Conservation (phyloP, 2,888 invertebrate species). For the Platerodrilus igneus region DNA sequence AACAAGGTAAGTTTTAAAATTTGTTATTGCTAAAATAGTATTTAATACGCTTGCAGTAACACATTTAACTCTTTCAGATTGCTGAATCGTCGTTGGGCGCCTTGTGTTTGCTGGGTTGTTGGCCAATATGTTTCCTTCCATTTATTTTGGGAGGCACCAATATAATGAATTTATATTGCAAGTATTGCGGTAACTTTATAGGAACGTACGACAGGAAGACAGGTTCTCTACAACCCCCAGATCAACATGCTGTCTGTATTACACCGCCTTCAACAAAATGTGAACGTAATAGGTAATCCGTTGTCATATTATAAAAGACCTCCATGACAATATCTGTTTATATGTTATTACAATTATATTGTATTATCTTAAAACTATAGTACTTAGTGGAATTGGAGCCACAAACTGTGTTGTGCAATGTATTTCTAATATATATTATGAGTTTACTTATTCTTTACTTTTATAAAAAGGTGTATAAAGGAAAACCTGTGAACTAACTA, state of each 20-base stretch:
- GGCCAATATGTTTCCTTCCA: conserved; percentile 45
- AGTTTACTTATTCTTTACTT: too few relatives aligned
- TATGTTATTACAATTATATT: too few relatives aligned
- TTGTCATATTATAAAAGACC: neutral
- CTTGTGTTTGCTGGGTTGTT: conserved; percentile 41
- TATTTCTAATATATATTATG: too few relatives aligned
- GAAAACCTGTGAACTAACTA: too few relatives aligned
- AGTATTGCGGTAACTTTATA: conserved; percentile 47
- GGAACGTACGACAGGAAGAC: conserved; percentile 44
- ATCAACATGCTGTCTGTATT: conserved; percentile 2
- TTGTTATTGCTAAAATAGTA: conserved; percentile 3
- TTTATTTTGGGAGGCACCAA: conserved; percentile 40
- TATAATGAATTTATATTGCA: conserved; percentile 46
- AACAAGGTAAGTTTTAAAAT: conserved; percentile 35
- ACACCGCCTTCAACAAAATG: neutral
- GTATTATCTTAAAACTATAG: too few relatives aligned
- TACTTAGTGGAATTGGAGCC: too few relatives aligned
- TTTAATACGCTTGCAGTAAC: neutral
- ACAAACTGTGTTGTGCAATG: too few relatives aligned
- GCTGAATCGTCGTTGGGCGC: conserved; percentile 40
- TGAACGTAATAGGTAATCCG: neutral
- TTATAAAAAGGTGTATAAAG: too few relatives aligned
- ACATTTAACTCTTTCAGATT: conserved; percentile 29
- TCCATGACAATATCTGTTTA: too few relatives aligned
- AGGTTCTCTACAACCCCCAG: conserved; percentile 13